Evolutionary conservation across 2,113 vertebrate genomes (phyloP).

Genomic region (Myrmecobius fasciatus): DNA sequence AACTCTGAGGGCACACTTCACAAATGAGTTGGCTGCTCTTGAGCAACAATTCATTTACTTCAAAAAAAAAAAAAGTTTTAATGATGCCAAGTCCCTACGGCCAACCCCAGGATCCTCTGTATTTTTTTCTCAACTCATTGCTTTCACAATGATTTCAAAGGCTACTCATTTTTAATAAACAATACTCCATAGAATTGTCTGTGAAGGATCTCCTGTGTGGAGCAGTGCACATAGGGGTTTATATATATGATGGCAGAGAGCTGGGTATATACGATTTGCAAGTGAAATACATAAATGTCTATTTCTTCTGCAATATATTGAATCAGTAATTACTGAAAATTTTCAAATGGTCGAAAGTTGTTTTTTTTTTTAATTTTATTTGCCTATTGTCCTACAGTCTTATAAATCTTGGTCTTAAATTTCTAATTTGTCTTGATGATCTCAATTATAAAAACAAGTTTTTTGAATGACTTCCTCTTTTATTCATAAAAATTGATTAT

Average conservation of each 20-base stretch:
- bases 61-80: conserved; percentile 63
- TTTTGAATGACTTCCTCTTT: background rate
- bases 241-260: background rate
- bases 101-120: conserved; percentile 53
- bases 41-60: conserved; percentile 63
- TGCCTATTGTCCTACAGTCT: background rate
- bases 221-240: background rate
- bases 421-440: background rate
- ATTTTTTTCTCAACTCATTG: conserved; percentile 53
- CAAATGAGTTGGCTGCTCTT: conserved; percentile 32
- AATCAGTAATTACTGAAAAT: background rate
- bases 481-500: background rate
- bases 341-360: background rate
- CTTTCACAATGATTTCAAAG: conserved; percentile 73
- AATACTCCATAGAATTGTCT: conserved; percentile 34
- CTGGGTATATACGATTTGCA: background rate
- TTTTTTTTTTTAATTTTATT: background rate
- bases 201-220: background rate
- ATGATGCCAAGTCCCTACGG: conserved; percentile 6
- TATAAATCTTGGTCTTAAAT: background rate
- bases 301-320: background rate
- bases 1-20: background rate
- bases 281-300: background rate
- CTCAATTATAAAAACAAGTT: background rate
- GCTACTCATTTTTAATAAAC: conserved; percentile 72